Evolutionary conservation across 2,888 invertebrate species (phyloP).

Genomic region (Cryptocephalus moraei): DNA sequence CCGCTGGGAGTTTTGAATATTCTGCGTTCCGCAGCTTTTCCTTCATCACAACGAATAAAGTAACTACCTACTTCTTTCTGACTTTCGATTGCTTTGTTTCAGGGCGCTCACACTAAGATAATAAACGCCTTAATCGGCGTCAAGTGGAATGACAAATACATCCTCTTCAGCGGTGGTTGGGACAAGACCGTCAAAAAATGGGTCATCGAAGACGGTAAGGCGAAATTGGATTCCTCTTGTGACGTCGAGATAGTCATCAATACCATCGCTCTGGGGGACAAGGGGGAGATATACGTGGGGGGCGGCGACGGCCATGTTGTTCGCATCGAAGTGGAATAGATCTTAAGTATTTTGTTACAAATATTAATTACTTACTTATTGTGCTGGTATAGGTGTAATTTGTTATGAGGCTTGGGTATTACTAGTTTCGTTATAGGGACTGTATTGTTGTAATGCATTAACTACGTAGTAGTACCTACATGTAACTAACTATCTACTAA

Average conservation of each 20-base stretch:
- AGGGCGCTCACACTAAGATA: constrained; percentile 41
- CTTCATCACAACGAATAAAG: too few species aligned
- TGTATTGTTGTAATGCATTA: too few species aligned
- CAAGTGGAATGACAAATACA: constrained; percentile 23
- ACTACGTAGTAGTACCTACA: too few species aligned
- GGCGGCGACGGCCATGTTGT: constrained; percentile 46
- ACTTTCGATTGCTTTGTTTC: constrained; percentile 3
- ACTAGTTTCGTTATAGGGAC: too few species aligned
- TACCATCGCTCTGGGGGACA: constrained; percentile 22
- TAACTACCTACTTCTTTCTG: too few species aligned
- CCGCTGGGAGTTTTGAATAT: too few species aligned
- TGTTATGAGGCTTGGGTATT: too few species aligned
- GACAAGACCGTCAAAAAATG: constrained; percentile 40
- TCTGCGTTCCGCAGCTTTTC: too few species aligned
- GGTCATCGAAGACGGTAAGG: constrained; percentile 25
- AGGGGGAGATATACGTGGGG: constrained; percentile 41
- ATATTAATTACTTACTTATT: too few species aligned
- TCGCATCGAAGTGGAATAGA: constrained; percentile 18
- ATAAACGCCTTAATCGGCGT: constrained; percentile 35
- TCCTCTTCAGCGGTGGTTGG: constrained; percentile 39
- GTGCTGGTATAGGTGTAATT: too few species aligned
- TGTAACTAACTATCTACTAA: too few species aligned
- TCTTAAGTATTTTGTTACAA: neutral
- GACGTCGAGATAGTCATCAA: constrained; percentile 26
- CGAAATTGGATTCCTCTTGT: constrained; percentile 18